Conservation (phyloP, 2,113 vertebrate genomes). For the Syngnathoides biaculeatus region DNA sequence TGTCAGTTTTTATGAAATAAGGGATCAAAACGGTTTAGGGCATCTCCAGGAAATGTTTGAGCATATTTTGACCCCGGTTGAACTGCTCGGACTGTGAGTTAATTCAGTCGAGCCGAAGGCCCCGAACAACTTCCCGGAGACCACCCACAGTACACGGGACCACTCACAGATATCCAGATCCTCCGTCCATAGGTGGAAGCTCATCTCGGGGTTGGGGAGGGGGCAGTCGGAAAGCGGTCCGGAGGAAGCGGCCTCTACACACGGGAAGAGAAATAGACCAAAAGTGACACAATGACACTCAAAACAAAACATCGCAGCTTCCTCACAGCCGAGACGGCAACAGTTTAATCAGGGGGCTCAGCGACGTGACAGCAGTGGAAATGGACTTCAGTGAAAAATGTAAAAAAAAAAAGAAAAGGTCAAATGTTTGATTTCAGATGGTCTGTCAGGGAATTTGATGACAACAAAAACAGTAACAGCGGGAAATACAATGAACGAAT, state of each 20-base stretch:
- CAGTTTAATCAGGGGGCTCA: constrained; percentile 20
- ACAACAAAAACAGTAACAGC: constrained; percentile 6
- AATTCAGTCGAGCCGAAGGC: constrained; percentile 6
- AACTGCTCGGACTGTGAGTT: neutral
- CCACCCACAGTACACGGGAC: constrained; percentile 1
- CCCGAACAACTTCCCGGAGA: constrained; percentile 25
- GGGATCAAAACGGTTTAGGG: neutral
- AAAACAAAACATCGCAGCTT: constrained; percentile 49
- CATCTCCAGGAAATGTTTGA: neutral
- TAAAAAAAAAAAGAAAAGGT: too few relatives aligned
- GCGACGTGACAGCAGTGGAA: constrained; percentile 30
- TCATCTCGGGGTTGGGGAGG: constrained; percentile 85
- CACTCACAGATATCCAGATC: constrained; percentile 79
- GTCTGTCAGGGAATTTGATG: neutral
- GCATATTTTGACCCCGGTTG: neutral
- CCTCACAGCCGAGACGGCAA: constrained; percentile 21
- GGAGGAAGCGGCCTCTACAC: constrained; percentile 59
- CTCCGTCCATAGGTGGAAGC: constrained; percentile 88
- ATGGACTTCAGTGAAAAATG: constrained; percentile 29
- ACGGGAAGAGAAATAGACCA: constrained; percentile 41
- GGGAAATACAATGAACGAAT: neutral
- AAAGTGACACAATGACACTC: constrained; percentile 52
- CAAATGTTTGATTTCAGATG: constrained; percentile 20
- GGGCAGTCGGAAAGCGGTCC: constrained; percentile 61
- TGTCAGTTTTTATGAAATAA: neutral